Evolutionary conservation across 2,888 invertebrate genomes (phyloP).

Genomic region (Polyommatus icarus): DNA sequence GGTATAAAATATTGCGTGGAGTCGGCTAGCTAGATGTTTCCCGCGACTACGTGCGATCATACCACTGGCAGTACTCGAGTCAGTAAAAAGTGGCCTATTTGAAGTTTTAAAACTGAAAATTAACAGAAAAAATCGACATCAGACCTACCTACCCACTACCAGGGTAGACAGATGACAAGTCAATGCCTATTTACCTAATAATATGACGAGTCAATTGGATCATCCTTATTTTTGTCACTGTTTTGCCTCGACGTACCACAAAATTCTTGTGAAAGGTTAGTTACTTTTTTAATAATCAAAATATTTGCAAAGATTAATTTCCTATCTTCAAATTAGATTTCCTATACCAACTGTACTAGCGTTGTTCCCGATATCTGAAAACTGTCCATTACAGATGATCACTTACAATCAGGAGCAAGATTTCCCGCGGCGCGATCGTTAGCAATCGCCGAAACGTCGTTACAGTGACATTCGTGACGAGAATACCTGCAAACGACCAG

Average conservation of each 20-base stretch:
- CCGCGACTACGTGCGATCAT: not conserved
- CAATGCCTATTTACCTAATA: no score
- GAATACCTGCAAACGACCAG: slow-evolving; percentile 50
- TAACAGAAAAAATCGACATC: no score
- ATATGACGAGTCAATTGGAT: no score
- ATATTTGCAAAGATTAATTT: not conserved
- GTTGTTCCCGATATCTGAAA: not conserved
- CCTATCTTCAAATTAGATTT: not conserved
- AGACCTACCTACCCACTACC: no score
- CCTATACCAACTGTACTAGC: not conserved
- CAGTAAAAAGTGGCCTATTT: not conserved
- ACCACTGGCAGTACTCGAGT: not conserved
- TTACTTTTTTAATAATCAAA: no score
- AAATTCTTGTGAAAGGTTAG: no score
- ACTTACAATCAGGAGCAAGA: slow-evolving; percentile 44
- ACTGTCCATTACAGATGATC: slow-evolving; percentile 13
- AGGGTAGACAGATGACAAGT: no score
- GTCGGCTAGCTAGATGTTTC: slow-evolving; percentile 47
- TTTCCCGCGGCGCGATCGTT: slow-evolving; percentile 55
- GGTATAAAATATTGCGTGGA: slow-evolving; percentile 79
- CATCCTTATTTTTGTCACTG: no score
- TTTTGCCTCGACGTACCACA: no score
- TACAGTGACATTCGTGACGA: slow-evolving; percentile 60
- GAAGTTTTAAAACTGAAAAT: no score
- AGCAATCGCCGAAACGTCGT: slow-evolving; percentile 67